Conservation (phyloP, 2,888 invertebrate species). For the Laothoe populi region DNA sequence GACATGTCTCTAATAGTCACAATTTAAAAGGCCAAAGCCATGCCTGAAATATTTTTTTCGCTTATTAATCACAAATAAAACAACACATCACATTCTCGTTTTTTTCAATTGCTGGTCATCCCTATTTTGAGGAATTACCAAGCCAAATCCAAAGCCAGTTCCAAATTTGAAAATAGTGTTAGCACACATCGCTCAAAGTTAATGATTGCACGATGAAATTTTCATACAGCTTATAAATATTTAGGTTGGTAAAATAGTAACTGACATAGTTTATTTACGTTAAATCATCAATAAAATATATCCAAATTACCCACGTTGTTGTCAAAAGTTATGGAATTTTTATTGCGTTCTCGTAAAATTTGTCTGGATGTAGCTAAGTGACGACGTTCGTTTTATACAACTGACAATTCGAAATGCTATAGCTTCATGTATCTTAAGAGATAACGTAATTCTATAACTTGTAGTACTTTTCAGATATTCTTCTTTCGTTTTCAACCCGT, state of each 20-base stretch:
- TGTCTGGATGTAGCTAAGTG: constrained; percentile 37
- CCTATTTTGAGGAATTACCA: background rate
- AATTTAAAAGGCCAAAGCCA: no score
- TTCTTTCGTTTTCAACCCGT: background rate
- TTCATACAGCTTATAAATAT: constrained; percentile 36
- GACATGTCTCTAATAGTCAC: no score
- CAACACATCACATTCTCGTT: no score
- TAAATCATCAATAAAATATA: constrained; percentile 45
- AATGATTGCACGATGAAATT: constrained; percentile 21
- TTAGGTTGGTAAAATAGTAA: constrained; percentile 37
- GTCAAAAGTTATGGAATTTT: constrained; percentile 49
- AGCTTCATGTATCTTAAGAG: background rate
- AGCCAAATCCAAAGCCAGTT: background rate
- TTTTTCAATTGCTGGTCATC: background rate
- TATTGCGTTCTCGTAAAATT: constrained; percentile 43
- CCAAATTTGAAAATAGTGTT: constrained; percentile 14
- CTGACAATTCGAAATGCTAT: constrained; percentile 31
- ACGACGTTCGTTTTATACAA: constrained; percentile 33
- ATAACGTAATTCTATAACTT: background rate
- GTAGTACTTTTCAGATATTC: background rate
- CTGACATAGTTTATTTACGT: constrained; percentile 41
- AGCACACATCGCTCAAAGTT: constrained; percentile 8
- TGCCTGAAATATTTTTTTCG: no score
- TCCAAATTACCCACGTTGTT: constrained; percentile 40
- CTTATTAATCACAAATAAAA: no score